These are phyloP conservation scores for Capreolus pygargus DNA, from an alignment of 2,113 vertebrate species.

Conservation along the genomic window DNA sequence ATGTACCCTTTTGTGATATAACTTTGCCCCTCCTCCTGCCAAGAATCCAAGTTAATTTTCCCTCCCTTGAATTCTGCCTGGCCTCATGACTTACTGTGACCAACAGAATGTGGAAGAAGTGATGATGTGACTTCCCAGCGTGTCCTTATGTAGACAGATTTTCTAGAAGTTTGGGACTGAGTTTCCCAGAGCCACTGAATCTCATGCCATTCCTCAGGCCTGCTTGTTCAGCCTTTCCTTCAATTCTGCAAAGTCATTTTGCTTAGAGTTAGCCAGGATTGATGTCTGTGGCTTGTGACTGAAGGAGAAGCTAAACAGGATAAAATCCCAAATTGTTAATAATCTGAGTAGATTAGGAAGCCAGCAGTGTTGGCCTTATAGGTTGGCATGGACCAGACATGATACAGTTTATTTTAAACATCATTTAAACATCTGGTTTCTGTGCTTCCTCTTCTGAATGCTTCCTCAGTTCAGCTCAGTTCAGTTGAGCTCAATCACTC, in stretches of 20 bases:
- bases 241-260: background rate
- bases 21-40: background rate
- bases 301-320: background rate
- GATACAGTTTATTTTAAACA: slow-evolving; percentile 18
- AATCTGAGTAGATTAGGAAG: slow-evolving; percentile 46
- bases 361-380: slow-evolving; percentile 1
- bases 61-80: background rate
- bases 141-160: background rate
- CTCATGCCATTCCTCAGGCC: background rate
- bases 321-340: slow-evolving; percentile 27
- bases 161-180: background rate
- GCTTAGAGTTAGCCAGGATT: background rate
- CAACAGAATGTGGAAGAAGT: background rate
- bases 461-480: background rate
- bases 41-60: background rate
- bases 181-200: background rate
- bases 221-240: slow-evolving; percentile 1
- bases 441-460: background rate
- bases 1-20: background rate
- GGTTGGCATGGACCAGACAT: background rate
- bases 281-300: background rate
- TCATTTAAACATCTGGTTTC: background rate
- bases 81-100: background rate
- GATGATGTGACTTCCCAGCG: background rate
- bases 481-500: background rate